A percentile compares a stretch with the other conserved stretches of the same genome.
Evolutionary conservation across 1,140 invertebrate species (phyloP).

Genomic region (Palaemon carinicauda): DNA sequence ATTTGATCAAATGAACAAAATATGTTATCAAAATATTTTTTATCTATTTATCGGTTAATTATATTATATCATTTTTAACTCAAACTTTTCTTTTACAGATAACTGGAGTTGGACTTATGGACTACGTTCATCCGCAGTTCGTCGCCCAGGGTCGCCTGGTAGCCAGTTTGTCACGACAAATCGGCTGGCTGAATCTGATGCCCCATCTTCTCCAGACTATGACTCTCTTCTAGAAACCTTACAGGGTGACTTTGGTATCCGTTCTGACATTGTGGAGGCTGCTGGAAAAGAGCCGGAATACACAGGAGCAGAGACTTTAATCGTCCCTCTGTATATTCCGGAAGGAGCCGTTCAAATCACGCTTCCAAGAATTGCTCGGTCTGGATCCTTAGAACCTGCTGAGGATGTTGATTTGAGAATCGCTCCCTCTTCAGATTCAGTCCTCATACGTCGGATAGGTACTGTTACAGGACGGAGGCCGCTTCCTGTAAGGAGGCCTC

Average conservation of each 20-base stretch:
- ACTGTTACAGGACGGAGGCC: neutral
- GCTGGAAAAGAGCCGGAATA: constrained; percentile 54
- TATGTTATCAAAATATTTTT: too few species aligned
- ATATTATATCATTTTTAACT: too few species aligned
- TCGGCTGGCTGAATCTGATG: constrained; percentile 36
- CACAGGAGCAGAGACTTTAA: constrained; percentile 45
- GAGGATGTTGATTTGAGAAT: constrained; percentile 15
- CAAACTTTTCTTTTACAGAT: neutral
- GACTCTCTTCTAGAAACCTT: constrained; percentile 36
- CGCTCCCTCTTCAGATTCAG: constrained; percentile 21
- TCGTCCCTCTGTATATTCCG: constrained; percentile 59
- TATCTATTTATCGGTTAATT: too few species aligned
- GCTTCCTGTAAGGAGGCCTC: neutral
- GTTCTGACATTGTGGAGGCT: constrained; percentile 41
- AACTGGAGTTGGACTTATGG: neutral
- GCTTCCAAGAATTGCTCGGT: constrained; percentile 47
- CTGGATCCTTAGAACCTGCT: neutral
- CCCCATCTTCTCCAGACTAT: constrained; percentile 29
- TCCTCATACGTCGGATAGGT: constrained; percentile 30
- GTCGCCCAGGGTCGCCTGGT: neutral
- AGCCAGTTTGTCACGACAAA: constrained; percentile 43
- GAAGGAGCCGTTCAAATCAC: constrained; percentile 50
- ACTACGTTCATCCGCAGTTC: neutral
- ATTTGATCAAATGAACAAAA: too few species aligned
- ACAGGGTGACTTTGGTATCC: constrained; percentile 49